Evolutionary conservation across 1,140 invertebrate species (phyloP).

Genomic region (Megalonaias nervosa): DNA sequence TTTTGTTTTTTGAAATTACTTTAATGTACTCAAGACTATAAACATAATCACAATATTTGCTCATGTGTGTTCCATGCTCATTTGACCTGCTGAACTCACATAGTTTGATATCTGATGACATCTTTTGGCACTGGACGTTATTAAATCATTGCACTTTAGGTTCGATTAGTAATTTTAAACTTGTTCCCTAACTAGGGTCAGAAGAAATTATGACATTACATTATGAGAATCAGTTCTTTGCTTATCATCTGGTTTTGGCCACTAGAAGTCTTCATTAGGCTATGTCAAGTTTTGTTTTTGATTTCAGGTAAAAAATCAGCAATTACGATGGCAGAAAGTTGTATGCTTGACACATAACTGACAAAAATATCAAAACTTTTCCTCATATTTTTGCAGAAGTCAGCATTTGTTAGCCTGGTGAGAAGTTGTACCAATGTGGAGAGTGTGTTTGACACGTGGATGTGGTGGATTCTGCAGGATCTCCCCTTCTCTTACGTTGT

Average conservation of each 20-base stretch:
- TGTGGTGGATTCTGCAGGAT: slow-evolving; percentile 96
- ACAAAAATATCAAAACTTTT: not conserved
- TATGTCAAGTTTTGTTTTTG: not conserved
- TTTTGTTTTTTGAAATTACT: no score
- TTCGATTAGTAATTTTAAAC: not conserved
- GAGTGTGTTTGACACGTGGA: slow-evolving; percentile 82
- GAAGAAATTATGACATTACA: not conserved
- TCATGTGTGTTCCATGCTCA: no score
- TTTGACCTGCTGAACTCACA: no score
- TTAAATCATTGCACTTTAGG: no score
- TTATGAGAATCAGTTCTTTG: not conserved
- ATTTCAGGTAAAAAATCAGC: not conserved
- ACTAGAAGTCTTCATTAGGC: not conserved
- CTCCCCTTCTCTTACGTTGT: slow-evolving; percentile 94
- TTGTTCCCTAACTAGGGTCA: not conserved
- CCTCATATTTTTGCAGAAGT: slow-evolving; percentile 80
- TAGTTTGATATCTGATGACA: no score
- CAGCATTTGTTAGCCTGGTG: slow-evolving; percentile 83
- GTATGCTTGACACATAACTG: not conserved
- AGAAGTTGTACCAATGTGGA: slow-evolving; percentile 64
- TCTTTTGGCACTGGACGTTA: no score
- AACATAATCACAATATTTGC: no score
- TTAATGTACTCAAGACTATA: no score
- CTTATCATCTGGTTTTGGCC: not conserved
- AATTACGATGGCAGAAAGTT: not conserved